Evolutionary conservation across 1,140 invertebrate genomes (phyloP).

Genomic region (Sminthurinus signatus): DNA sequence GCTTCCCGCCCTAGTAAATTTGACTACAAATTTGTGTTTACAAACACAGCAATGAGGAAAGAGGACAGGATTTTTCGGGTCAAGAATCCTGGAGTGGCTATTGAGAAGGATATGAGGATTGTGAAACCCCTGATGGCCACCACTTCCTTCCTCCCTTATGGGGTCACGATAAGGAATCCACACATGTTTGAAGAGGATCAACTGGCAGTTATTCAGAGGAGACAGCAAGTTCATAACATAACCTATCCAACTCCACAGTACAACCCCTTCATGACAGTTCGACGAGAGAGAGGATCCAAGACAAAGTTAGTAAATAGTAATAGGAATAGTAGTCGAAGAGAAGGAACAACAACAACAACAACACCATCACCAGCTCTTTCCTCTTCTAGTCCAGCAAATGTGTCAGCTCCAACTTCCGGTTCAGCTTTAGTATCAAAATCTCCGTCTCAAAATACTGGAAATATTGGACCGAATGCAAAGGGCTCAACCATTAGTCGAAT

Average conservation of each 20-base stretch:
- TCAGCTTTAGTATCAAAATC: no score
- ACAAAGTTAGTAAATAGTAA: no score
- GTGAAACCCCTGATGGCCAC: not conserved
- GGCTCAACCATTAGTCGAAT: no score
- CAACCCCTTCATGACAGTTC: not conserved
- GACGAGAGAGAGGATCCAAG: no score
- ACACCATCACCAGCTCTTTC: no score
- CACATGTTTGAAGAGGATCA: constrained; percentile 11
- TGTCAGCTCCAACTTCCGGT: no score
- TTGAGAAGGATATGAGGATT: not conserved
- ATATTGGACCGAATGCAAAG: not conserved
- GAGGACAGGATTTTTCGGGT: not conserved
- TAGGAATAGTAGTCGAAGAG: no score
- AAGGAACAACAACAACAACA: no score
- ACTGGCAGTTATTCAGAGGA: not conserved
- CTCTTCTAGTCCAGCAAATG: no score
- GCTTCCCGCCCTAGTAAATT: no score
- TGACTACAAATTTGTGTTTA: constrained; percentile 11
- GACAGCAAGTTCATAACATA: not conserved
- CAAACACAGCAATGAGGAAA: not conserved
- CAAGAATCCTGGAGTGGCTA: not conserved
- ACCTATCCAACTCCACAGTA: not conserved
- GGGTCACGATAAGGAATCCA: constrained; percentile 5
- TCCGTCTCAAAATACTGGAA: not conserved
- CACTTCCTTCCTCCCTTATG: constrained; percentile 3